Conservation (phyloP, 2,797 vertebrate genomes). For the Erpetoichthys calabaricus region DNA sequence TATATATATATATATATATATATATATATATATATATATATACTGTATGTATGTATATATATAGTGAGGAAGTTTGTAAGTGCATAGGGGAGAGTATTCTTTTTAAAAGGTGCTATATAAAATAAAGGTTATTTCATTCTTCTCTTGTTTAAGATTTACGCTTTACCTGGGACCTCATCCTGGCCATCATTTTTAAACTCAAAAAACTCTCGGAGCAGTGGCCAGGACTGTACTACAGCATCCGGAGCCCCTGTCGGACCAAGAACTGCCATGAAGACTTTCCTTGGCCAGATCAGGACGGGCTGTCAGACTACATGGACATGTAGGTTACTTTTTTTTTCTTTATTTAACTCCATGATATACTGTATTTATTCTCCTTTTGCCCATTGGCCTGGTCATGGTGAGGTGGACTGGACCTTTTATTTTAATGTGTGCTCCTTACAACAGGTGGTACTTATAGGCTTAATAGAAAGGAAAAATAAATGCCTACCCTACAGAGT, state of each 20-base stretch:
- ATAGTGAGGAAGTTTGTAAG: too few relatives aligned
- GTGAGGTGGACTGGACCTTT: not conserved
- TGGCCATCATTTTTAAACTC: conserved; percentile 32
- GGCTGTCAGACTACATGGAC: conserved; percentile 17
- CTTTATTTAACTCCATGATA: not conserved
- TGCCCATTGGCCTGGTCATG: not conserved
- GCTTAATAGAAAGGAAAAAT: too few relatives aligned
- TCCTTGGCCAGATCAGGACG: conserved; percentile 42
- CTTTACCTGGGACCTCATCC: conserved; percentile 41
- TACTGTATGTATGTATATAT: too few relatives aligned
- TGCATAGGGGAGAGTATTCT: too few relatives aligned
- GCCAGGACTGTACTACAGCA: conserved; percentile 39
- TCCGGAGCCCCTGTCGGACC: conserved; percentile 43
- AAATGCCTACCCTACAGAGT: too few relatives aligned
- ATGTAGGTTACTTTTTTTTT: conserved; percentile 17
- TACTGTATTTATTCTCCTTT: not conserved
- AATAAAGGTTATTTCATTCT: not conserved
- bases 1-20: too few relatives aligned
- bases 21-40: too few relatives aligned
- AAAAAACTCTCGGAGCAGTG: conserved; percentile 38
- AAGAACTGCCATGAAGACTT: conserved; percentile 31
- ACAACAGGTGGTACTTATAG: too few relatives aligned
- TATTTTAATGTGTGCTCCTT: not conserved
- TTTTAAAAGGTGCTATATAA: too few relatives aligned
- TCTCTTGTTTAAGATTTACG: conserved; percentile 26